These are phyloP conservation scores for Euwallacea similis DNA, from an alignment of 1,140 invertebrate genomes.

Conservation along the genomic window DNA sequence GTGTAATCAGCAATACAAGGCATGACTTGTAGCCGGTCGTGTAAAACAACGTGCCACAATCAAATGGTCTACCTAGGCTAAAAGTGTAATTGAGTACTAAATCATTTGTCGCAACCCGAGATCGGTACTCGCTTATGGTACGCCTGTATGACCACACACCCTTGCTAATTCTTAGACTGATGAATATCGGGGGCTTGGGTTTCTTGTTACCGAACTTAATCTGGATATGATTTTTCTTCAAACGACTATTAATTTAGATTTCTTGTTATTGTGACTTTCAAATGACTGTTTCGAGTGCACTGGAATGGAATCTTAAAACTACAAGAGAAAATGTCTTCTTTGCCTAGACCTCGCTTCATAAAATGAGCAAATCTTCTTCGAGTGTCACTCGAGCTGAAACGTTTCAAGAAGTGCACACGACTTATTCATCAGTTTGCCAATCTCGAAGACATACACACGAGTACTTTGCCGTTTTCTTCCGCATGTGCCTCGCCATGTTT, in stretches of 20 bases:
- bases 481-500: conserved; percentile 6
- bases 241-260: no score
- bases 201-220: no score
- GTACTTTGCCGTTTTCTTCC: conserved; percentile 10
- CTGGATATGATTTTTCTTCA: no score
- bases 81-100: conserved; percentile 29
- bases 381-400: conserved; percentile 25
- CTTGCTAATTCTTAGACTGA: no score
- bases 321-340: no score
- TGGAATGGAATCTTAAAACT: no score
- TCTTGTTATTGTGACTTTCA: no score
- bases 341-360: no score
- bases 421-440: conserved; percentile 13
- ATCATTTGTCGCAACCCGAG: conserved; percentile 30
- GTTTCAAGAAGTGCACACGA: conserved; percentile 26
- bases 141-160: no score
- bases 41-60: conserved; percentile 27
- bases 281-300: no score
- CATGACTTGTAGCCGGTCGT: conserved; percentile 21
- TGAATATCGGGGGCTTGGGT: no score
- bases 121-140: background rate
- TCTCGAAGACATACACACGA: conserved; percentile 1
- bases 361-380: background rate
- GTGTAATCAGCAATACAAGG: conserved; percentile 11
- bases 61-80: conserved; percentile 14